These are phyloP conservation scores for Paralvinella palmiformis DNA, from an alignment of 1,140 invertebrate genomes.

Conservation along the genomic window DNA sequence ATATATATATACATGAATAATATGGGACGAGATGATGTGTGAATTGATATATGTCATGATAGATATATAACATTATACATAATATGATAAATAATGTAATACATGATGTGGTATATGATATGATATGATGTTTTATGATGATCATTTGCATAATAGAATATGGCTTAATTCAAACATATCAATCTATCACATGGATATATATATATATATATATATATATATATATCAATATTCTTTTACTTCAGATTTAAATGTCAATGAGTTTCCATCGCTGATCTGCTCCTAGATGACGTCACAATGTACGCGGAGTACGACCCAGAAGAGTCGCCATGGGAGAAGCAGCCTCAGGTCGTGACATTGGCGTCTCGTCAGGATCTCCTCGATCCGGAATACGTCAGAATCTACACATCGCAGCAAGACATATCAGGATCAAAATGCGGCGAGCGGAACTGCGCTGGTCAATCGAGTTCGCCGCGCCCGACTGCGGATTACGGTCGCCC, in stretches of 20 bases:
- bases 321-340: neutral
- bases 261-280: too few species aligned
- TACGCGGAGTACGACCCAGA: neutral
- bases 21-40: neutral
- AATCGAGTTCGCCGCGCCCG: too few species aligned
- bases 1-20: neutral
- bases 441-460: too few species aligned
- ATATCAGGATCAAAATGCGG: too few species aligned
- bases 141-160: neutral
- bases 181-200: neutral
- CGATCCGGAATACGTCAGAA: neutral
- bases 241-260: neutral
- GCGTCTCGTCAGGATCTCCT: neutral
- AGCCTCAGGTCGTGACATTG: neutral
- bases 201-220: neutral
- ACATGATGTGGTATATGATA: neutral
- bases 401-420: too few species aligned
- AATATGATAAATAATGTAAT: neutral
- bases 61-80: neutral
- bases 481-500: too few species aligned
- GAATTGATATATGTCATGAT: neutral
- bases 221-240: neutral
- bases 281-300: too few species aligned
- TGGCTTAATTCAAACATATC: neutral
- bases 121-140: neutral